Conservation (phyloP, 1,140 invertebrate species). For the Neodiprion pinetum region DNA sequence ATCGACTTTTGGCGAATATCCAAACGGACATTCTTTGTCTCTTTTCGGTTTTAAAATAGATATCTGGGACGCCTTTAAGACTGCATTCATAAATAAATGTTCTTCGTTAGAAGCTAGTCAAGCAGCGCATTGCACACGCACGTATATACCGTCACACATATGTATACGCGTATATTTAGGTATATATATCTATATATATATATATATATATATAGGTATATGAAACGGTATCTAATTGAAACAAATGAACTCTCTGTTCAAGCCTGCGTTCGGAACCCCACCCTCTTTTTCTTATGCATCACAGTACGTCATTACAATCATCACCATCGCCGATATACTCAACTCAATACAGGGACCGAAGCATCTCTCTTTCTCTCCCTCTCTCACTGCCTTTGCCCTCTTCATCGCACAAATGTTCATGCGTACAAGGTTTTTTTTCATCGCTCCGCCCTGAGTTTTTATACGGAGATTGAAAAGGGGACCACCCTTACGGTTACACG, state of each 20-base stretch:
- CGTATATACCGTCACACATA: too few relatives aligned
- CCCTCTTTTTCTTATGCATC: too few relatives aligned
- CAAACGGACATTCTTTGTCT: slow-evolving; percentile 39
- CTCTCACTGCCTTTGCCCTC: background rate
- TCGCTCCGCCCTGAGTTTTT: background rate
- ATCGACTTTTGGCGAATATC: slow-evolving; percentile 43
- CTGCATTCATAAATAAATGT: slow-evolving; percentile 7
- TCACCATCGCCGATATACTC: background rate
- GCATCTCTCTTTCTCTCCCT: background rate
- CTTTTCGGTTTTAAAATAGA: slow-evolving; percentile 49
- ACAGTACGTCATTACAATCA: background rate
- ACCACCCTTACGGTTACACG: slow-evolving; percentile 4
- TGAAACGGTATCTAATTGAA: too few relatives aligned
- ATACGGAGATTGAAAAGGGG: background rate
- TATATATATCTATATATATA: too few relatives aligned
- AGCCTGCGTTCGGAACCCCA: too few relatives aligned
- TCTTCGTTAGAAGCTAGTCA: background rate
- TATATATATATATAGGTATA: too few relatives aligned
- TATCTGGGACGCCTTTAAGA: slow-evolving; percentile 41
- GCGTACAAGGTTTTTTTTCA: slow-evolving; percentile 12
- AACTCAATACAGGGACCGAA: background rate
- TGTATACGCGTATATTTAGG: background rate
- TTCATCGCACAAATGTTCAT: slow-evolving; percentile 14
- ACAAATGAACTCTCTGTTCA: too few relatives aligned
- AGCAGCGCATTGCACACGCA: too few relatives aligned